Percentiles rank a stretch among this genome's conserved stretches.
These are phyloP conservation scores for Rutilus rutilus DNA, from an alignment of 2,113 vertebrate species.

Conservation along the genomic window DNA sequence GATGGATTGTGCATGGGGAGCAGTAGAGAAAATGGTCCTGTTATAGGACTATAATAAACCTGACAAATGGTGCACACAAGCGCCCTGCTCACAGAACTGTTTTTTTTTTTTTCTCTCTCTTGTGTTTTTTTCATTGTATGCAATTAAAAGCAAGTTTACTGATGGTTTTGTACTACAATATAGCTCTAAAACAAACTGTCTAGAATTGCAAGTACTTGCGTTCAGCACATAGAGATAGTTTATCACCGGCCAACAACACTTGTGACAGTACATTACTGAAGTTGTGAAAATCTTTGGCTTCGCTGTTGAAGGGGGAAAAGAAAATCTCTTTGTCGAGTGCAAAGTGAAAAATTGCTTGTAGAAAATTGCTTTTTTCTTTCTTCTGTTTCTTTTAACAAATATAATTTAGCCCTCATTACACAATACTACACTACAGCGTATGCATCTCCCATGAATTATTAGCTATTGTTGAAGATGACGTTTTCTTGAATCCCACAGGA, in stretches of 20 bases:
- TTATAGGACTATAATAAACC: slow-evolving; percentile 42
- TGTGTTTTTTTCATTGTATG: not conserved
- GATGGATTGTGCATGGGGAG: slow-evolving; percentile 30
- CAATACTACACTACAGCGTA: no score
- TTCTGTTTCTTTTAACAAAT: not conserved
- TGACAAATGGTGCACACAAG: slow-evolving; percentile 24
- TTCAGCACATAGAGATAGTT: slow-evolving; percentile 43
- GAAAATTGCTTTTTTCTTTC: slow-evolving; percentile 14
- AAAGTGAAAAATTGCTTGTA: slow-evolving; percentile 26
- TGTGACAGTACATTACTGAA: slow-evolving; percentile 32
- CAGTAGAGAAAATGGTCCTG: slow-evolving; percentile 32
- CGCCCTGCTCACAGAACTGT: not conserved
- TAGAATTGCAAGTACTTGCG: slow-evolving; percentile 38
- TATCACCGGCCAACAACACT: slow-evolving; percentile 34
- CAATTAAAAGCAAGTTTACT: slow-evolving; percentile 33
- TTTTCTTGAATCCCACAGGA: not conserved
- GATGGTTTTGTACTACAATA: slow-evolving; percentile 45
- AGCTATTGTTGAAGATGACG: not conserved
- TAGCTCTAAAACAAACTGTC: slow-evolving; percentile 40
- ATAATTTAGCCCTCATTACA: slow-evolving; percentile 25
- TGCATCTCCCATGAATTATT: not conserved
- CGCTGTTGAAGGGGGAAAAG: not conserved
- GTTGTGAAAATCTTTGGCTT: slow-evolving; percentile 29
- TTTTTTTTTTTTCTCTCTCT: not conserved
- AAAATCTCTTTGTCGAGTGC: not conserved